Evolutionary conservation across 1,140 invertebrate genomes (phyloP).

Genomic region (Leptinotarsa defecta): DNA sequence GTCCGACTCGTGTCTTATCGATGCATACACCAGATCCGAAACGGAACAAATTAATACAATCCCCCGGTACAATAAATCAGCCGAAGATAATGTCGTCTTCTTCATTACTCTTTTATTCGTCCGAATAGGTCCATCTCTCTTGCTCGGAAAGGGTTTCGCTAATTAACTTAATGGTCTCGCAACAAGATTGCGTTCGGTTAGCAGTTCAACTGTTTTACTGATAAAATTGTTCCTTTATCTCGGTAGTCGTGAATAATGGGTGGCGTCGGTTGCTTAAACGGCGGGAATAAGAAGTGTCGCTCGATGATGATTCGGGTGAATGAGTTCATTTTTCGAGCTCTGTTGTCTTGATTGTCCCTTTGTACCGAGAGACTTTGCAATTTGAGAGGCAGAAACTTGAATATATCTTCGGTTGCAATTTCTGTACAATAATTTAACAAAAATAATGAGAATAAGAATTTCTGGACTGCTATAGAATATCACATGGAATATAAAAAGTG

Average conservation of each 20-base stretch:
- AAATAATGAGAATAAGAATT: too few species aligned
- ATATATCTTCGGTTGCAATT: too few species aligned
- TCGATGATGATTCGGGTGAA: neutral
- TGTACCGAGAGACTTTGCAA: too few species aligned
- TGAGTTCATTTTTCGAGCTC: neutral
- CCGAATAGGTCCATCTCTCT: constrained; percentile 27
- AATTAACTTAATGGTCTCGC: constrained; percentile 58
- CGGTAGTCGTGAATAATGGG: constrained; percentile 46
- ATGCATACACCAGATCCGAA: constrained; percentile 32
- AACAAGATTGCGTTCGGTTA: constrained; percentile 57
- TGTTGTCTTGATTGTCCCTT: too few species aligned
- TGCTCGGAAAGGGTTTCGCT: constrained; percentile 52
- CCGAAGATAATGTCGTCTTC: constrained; percentile 31
- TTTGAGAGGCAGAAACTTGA: too few species aligned
- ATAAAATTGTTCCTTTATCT: constrained; percentile 57
- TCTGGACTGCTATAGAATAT: too few species aligned
- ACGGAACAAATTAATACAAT: constrained; percentile 47
- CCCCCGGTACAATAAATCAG: constrained; percentile 43
- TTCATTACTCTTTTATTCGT: constrained; percentile 32
- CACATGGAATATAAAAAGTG: too few species aligned
- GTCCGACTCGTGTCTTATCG: constrained; percentile 17
- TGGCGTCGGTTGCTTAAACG: neutral
- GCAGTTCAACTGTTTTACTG: constrained; percentile 54
- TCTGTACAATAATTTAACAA: too few species aligned
- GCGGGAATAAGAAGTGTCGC: neutral